A percentile compares a stretch with the other conserved stretches of the same genome.
phyloP scores from a whole-genome alignment of 2,113 vertebrate species.

The Indicator indicator region DNA sequence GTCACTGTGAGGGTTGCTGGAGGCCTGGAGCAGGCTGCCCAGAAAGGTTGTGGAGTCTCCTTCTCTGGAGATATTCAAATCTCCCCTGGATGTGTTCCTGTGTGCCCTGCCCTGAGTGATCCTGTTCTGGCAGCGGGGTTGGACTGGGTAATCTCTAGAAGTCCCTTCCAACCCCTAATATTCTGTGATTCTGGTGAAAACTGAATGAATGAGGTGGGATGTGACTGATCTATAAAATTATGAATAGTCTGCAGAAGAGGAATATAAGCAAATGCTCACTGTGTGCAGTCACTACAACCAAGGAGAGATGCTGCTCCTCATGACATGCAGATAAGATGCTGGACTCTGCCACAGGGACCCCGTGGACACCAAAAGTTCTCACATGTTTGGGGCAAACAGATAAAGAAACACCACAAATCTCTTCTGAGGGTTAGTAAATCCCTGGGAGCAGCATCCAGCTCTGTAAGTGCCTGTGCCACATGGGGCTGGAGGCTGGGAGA shows the following conservation, averaged over 20 bases:
- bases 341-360: background rate
- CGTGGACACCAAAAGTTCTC: background rate
- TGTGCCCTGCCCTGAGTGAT: no score
- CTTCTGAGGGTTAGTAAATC: background rate
- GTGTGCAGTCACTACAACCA: background rate
- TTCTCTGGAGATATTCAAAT: no score
- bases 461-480: background rate
- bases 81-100: no score
- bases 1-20: no score
- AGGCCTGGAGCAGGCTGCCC: no score
- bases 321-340: background rate
- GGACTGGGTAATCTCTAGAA: no score
- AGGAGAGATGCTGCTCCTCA: background rate
- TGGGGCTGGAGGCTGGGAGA: background rate
- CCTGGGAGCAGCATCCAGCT: background rate
- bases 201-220: background rate
- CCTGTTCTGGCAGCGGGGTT: no score
- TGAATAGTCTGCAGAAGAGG: background rate
- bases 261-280: background rate
- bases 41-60: no score
- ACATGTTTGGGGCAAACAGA: background rate
- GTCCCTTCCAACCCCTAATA: no score
- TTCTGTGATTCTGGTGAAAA: background rate
- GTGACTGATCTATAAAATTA: background rate
- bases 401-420: background rate